phyloP scores from a whole-genome alignment of 1,140 invertebrate species.

The Saccostrea echinata region DNA sequence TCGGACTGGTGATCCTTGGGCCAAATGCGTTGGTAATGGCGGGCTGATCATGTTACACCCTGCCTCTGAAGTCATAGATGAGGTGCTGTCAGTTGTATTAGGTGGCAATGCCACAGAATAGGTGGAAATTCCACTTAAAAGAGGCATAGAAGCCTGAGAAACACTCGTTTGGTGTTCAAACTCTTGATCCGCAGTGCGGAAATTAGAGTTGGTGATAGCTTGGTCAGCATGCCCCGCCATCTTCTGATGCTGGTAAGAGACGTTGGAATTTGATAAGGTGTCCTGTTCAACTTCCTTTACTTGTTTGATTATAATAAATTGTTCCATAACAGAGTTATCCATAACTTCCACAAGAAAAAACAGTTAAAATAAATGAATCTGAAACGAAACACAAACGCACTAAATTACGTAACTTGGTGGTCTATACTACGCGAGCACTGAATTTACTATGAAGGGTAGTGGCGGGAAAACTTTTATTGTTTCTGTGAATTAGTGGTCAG shows the following conservation, averaged over 20 bases:
- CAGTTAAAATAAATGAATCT: too few species aligned
- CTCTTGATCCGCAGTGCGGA: background rate
- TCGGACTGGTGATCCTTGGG: background rate
- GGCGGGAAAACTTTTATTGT: too few species aligned
- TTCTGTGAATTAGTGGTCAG: too few species aligned
- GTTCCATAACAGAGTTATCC: too few species aligned
- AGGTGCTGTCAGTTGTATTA: background rate
- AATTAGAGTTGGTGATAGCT: background rate
- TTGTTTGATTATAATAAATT: too few species aligned
- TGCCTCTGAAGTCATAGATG: background rate
- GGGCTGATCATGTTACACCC: slow-evolving; percentile 3
- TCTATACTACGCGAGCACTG: too few species aligned
- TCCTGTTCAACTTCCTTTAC: too few species aligned
- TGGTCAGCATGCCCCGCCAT: background rate
- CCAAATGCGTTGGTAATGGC: background rate
- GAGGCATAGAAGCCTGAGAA: slow-evolving; percentile 9
- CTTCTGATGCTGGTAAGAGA: background rate
- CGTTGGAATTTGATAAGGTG: too few species aligned
- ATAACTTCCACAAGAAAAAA: too few species aligned
- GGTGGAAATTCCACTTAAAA: background rate
- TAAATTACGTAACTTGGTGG: too few species aligned
- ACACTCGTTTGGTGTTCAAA: background rate
- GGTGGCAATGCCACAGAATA: background rate
- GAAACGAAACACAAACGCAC: too few species aligned
- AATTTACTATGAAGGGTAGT: too few species aligned